These are phyloP conservation scores for Xylocampa areola DNA, from an alignment of 2,888 invertebrate genomes.

Conservation along the genomic window DNA sequence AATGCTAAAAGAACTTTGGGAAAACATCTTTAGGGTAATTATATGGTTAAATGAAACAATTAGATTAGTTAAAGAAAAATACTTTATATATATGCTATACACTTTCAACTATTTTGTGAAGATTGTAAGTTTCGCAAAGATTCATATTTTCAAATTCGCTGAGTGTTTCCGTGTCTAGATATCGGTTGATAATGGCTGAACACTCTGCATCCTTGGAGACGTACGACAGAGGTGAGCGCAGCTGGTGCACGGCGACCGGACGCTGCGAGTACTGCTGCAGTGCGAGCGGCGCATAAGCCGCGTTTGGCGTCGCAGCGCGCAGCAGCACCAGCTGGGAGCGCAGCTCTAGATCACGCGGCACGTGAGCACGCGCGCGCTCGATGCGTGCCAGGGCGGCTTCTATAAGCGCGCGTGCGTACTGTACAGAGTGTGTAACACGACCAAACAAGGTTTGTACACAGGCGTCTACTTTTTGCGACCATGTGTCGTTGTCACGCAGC, in stretches of 20 bases:
- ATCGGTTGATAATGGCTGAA: constrained; percentile 63
- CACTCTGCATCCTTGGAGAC: constrained; percentile 60
- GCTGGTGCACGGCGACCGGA: constrained; percentile 55
- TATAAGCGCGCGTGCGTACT: constrained; percentile 69
- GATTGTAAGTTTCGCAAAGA: constrained; percentile 47
- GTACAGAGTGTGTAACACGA: constrained; percentile 68
- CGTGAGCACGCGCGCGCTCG: constrained; percentile 51
- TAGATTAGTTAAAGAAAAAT: no score
- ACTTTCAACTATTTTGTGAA: constrained; percentile 61
- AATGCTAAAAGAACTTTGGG: no score
- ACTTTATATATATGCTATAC: no score
- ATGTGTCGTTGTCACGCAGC: constrained; percentile 42
- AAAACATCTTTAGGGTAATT: no score
- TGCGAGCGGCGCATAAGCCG: neutral
- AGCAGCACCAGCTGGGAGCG: constrained; percentile 65
- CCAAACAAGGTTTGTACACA: constrained; percentile 67
- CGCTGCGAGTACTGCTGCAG: constrained; percentile 62
- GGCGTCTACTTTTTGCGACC: constrained; percentile 61
- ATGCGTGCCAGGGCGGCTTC: constrained; percentile 66
- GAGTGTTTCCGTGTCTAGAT: constrained; percentile 59
- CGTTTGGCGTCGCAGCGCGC: constrained; percentile 35
- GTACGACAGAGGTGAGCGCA: constrained; percentile 56
- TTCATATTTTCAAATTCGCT: constrained; percentile 58
- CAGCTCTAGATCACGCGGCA: constrained; percentile 44
- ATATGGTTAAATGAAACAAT: no score